Evolutionary conservation across 2,113 vertebrate genomes (phyloP).

Genomic region (Salvelinus alpinus): DNA sequence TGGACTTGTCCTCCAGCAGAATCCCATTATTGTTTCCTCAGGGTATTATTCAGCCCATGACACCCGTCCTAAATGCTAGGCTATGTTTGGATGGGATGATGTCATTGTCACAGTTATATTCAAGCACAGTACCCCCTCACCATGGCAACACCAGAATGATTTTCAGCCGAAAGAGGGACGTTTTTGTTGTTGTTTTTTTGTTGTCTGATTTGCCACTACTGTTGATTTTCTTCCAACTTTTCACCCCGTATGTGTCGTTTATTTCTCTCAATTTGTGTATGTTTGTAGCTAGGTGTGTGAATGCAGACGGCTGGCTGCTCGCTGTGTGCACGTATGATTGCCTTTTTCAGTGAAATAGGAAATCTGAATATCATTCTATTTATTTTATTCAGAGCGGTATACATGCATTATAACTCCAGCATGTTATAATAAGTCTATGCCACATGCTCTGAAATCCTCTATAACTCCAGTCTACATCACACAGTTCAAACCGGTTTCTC

Average conservation of each 20-base stretch:
- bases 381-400: neutral
- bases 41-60: conserved; percentile 7
- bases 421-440: too few species aligned
- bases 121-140: conserved; percentile 26
- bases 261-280: neutral
- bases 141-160: conserved; percentile 37
- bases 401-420: neutral
- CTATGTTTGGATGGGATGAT: conserved; percentile 37
- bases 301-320: neutral
- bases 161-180: neutral
- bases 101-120: conserved; percentile 37
- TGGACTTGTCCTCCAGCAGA: too few species aligned
- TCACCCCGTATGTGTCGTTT: too few species aligned
- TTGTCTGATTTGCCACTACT: neutral
- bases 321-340: neutral
- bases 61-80: neutral
- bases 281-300: neutral
- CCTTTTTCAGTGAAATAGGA: neutral
- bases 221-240: neutral
- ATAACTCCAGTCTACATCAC: too few species aligned
- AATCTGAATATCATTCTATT: neutral
- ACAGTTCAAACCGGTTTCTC: neutral
- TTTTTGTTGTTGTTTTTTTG: neutral
- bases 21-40: neutral
- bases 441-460: too few species aligned